Conservation (phyloP, 2,888 invertebrate species). For the Steinernema hermaphroditum region DNA sequence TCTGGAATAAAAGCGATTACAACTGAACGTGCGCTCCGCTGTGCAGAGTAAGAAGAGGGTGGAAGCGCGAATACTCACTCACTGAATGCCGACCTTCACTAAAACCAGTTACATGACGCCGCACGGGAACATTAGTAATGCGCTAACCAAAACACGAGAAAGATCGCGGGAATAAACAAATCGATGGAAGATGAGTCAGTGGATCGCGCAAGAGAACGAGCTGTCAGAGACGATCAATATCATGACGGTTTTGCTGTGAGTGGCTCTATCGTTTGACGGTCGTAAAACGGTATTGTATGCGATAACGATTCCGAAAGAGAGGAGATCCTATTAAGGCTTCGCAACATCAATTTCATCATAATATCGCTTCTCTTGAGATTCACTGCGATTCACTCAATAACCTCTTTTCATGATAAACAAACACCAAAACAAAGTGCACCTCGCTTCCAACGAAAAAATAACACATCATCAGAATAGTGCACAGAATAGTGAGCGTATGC, state of each 20-base stretch:
- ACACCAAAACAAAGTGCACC: too few species aligned
- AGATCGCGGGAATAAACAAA: neutral
- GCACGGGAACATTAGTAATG: neutral
- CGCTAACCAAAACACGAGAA: neutral
- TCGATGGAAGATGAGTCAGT: slow-evolving; percentile 25
- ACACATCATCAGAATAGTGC: too few species aligned
- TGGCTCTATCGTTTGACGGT: neutral
- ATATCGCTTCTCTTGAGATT: neutral
- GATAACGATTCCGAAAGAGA: neutral
- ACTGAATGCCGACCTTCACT: neutral
- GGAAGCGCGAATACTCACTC: neutral
- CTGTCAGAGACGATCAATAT: slow-evolving; percentile 6
- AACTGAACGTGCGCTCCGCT: neutral
- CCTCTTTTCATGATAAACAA: neutral
- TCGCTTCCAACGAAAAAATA: too few species aligned
- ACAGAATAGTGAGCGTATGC: too few species aligned
- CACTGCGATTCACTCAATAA: neutral
- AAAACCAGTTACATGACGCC: slow-evolving; percentile 11
- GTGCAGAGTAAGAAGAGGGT: neutral
- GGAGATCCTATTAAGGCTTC: neutral
- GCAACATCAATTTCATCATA: neutral
- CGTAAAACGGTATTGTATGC: neutral
- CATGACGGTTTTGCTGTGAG: neutral
- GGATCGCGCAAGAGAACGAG: neutral
- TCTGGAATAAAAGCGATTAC: neutral